Evolutionary conservation across 2,797 vertebrate genomes (phyloP), one percentile per base, ranked within the genome.

Genomic region (Acanthis flammea): DNA sequence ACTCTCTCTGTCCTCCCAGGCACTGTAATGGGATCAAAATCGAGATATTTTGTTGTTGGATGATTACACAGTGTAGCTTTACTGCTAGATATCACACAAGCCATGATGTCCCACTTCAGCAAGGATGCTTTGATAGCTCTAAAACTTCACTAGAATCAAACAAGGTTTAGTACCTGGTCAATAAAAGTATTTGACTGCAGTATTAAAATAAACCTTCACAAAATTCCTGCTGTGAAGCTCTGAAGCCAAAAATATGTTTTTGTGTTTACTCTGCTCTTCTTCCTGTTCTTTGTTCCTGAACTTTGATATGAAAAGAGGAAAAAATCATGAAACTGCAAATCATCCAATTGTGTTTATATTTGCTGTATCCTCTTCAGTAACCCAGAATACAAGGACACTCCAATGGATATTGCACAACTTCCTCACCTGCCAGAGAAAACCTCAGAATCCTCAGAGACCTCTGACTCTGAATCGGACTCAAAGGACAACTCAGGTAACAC

Each of bases 381-480:
- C 88, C 98, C 96, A 2, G 99, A 99, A 96, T 99, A 99, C 97
- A 99, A 99, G 97, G 99, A 99, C 97, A 98, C 98, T 6, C 99
- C 99, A 41, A 99, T 99, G 97, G 99, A 99, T 97, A 99, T 99
- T 68, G 98, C 98, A 72, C 99, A 99, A 97, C 98, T 99, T 91
- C 99, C 99, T 54, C 99, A 99, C 85, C 98, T 99, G 94, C 99
- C 99, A 1, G 99, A 99, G 97, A 99, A 99, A 97, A 98, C 99
- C 28, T 99, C 99, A 0, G 99, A 99, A 97, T 99, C 99, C 74
- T 99, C 99, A 0, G 99, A 99, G 97, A 99, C 99, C 18, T 99
- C 99, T 1, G 99, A 99, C 97, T 99, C 99, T 3, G 99, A 99
- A 94, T 99, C 99, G 0, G 99, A 99, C 96, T 99, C 99, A 95